These are phyloP conservation scores for Dendrocincla tyrannina DNA, from an alignment of 2,797 vertebrate genomes.

Conservation along the genomic window DNA sequence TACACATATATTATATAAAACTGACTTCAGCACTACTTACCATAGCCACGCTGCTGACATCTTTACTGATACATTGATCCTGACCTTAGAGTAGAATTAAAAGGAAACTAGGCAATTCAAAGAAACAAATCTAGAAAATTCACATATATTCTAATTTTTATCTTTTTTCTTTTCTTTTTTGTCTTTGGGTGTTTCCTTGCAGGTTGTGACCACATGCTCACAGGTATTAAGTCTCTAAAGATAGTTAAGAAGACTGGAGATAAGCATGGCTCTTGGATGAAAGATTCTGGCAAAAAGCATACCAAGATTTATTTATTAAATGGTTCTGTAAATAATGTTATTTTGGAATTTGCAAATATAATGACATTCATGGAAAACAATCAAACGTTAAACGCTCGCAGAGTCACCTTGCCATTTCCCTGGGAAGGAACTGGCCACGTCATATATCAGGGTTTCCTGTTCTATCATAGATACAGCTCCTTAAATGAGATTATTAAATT, in stretches of 20 bases:
- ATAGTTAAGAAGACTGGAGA: conserved; percentile 86
- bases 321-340: conserved; percentile 80
- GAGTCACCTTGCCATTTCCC: conserved; percentile 78
- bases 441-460: conserved; percentile 85
- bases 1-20: neutral
- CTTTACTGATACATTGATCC: neutral
- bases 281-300: conserved; percentile 82
- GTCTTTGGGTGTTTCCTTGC: neutral
- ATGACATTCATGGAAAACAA: conserved; percentile 81
- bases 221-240: conserved; percentile 89
- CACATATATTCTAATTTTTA: neutral
- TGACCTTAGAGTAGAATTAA: neutral
- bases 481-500: conserved; percentile 90
- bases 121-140: neutral
- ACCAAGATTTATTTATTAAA: conserved; percentile 88
- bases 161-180: neutral
- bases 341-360: conserved; percentile 84
- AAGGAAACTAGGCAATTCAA: neutral
- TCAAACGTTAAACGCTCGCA: conserved; percentile 61
- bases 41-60: neutral
- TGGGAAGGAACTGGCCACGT: conserved; percentile 92
- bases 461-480: conserved; percentile 87
- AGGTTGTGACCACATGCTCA: conserved; percentile 86
- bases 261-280: conserved; percentile 88
- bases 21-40: neutral